Evolutionary conservation across 1,140 invertebrate species (phyloP).

Genomic region (Parapsyche elsis): DNA sequence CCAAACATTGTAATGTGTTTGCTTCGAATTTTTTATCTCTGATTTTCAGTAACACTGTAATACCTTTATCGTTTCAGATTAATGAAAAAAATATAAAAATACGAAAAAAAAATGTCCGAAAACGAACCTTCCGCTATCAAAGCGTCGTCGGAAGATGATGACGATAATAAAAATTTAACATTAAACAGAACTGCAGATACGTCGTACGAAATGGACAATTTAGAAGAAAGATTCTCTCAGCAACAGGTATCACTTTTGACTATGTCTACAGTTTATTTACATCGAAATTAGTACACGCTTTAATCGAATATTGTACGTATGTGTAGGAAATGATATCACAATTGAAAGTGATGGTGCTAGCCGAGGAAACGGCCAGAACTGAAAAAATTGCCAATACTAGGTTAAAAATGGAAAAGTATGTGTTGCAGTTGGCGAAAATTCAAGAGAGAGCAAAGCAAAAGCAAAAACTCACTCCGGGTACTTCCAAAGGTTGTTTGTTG

Average conservation of each 20-base stretch:
- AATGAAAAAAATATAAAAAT: background rate
- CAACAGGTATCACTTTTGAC: slow-evolving; percentile 51
- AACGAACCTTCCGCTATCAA: slow-evolving; percentile 45
- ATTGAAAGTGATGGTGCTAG: slow-evolving; percentile 53
- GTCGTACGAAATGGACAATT: slow-evolving; percentile 35
- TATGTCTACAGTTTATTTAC: no score
- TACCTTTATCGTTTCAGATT: slow-evolving; percentile 4
- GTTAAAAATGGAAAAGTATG: slow-evolving; percentile 53
- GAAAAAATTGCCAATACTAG: slow-evolving; percentile 51
- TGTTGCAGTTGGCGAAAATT: slow-evolving; percentile 51
- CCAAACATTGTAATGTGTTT: no score
- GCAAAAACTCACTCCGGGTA: slow-evolving; percentile 24
- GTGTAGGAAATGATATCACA: slow-evolving; percentile 50
- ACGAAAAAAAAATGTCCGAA: slow-evolving; percentile 45
- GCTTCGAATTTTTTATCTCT: no score
- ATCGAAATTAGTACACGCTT: no score
- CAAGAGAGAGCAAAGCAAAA: slow-evolving; percentile 47
- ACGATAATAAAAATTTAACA: slow-evolving; percentile 37
- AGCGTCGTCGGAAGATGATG: slow-evolving; percentile 35
- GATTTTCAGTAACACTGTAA: no score
- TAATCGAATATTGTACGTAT: no score
- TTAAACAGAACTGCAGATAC: background rate
- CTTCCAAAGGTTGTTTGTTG: slow-evolving; percentile 22
- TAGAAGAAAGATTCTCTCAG: slow-evolving; percentile 52
- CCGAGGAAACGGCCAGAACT: slow-evolving; percentile 48